Base-by-base conservation (phyloP, 1,140 invertebrate species). In the Meloidogyne hapla region DNA sequence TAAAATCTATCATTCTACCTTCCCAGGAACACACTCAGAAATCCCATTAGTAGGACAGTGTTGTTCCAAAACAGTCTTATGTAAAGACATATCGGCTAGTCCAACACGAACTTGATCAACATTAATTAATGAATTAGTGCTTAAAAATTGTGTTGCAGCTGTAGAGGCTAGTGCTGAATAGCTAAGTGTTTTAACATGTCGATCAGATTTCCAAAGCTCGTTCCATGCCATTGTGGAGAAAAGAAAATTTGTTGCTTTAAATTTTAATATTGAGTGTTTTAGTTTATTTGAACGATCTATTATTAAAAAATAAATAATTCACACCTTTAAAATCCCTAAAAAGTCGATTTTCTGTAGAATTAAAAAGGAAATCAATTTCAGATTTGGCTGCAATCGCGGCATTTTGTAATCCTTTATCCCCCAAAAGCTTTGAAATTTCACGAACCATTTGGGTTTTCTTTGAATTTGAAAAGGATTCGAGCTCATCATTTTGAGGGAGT, bases 131-230 rank as follows among this genome's bases (percentile, higher is more conserved):
- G 38, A 56, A 25, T 42, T 38, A 8, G 69, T 81, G 25, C 76
- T 78, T 73, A 23, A 69, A 28, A 38, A 23, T 18, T 26, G 56
- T 76, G 9, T 42, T 18, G 45, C 8, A 23, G 26, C 23, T 18
- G 77, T 76, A 1, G 83, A 81, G 25, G 81, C 68, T 13, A 84
- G 64, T 12, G 83, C 84, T 12, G 82, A 74, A 64, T 83, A 84
- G 8, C 84, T 83, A 18, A 84, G 42, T 48, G 82, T 83, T 70
- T 84, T 84, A 1, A 81, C 79, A 38, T 78, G 81, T 61, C 77
- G 69, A 72, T 84, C 80, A n/a, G 75, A 80, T 10, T 38, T 63
- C n/a, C 67, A 76, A 33, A 84, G 65, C 18, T 83, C 80, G 25
- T 56, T 66, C 83, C 83, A 84, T 6, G 80, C 78, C 18, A 77